These are phyloP conservation scores for Leistus spinibarbis DNA, from an alignment of 2,888 invertebrate genomes.

Conservation along the genomic window DNA sequence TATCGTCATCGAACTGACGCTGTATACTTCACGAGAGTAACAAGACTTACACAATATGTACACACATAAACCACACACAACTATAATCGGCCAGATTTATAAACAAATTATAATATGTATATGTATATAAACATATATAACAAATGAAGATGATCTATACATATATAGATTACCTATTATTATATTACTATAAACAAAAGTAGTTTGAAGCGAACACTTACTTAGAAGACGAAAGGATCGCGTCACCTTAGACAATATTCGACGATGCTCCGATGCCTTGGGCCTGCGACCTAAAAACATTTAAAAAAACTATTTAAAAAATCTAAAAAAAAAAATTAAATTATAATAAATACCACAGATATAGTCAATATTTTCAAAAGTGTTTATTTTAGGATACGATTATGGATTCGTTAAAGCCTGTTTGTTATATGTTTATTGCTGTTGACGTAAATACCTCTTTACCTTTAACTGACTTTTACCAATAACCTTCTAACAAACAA, in stretches of 20 bases:
- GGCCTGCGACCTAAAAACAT: slow-evolving; percentile 26
- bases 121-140: background rate
- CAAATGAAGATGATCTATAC: background rate
- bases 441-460: slow-evolving; percentile 47
- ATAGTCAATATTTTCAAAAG: slow-evolving; percentile 39
- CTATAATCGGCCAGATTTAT: slow-evolving; percentile 4
- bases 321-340: slow-evolving; percentile 4
- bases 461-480: slow-evolving; percentile 10
- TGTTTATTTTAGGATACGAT: slow-evolving; percentile 40
- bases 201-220: background rate
- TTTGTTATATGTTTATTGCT: slow-evolving; percentile 56
- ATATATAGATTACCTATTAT: background rate
- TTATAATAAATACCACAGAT: background rate
- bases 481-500: slow-evolving; percentile 1
- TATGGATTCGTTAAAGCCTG: slow-evolving; percentile 52
- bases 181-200: slow-evolving; percentile 3
- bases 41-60: slow-evolving; percentile 52
- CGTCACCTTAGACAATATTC: slow-evolving; percentile 32
- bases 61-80: background rate
- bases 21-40: slow-evolving; percentile 57
- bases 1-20: slow-evolving; percentile 44
- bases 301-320: background rate
- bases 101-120: background rate
- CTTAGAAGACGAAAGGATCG: slow-evolving; percentile 17
- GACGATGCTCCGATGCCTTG: slow-evolving; percentile 35